Evolutionary conservation across 2,888 invertebrate genomes (phyloP).

Genomic region (Galeruca laticollis): DNA sequence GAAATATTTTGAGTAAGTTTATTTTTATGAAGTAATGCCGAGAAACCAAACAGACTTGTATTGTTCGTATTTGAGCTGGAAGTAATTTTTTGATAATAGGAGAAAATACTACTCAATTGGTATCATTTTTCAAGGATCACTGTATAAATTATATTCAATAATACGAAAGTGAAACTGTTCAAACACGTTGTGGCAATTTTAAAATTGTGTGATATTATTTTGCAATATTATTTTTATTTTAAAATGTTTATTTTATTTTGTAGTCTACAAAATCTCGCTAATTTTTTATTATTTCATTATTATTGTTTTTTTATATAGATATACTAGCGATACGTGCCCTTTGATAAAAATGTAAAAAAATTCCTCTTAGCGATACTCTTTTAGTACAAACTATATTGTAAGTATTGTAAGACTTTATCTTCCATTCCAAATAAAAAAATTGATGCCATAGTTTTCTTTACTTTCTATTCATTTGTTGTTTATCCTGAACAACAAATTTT

Average conservation of each 20-base stretch:
- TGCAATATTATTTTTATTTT: constrained; percentile 23
- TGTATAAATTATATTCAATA: no score
- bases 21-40: no score
- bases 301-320: background rate
- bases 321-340: constrained; percentile 5
- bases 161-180: background rate
- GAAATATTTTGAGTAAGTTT: no score
- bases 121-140: no score
- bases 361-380: constrained; percentile 16
- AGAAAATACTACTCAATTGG: no score
- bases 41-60: no score
- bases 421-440: constrained; percentile 15
- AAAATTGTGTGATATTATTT: constrained; percentile 29
- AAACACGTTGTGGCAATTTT: constrained; percentile 23
- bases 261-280: constrained; percentile 11
- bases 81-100: no score
- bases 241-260: constrained; percentile 15
- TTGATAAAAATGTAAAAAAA: background rate
- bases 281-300: constrained; percentile 19
- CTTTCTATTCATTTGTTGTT: no score
- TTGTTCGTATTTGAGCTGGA: no score
- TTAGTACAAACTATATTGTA: constrained; percentile 34
- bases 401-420: constrained; percentile 14
- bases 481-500: no score
- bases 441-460: background rate